A percentile compares a stretch with the other conserved stretches of the same genome.
Evolutionary conservation across 2,113 vertebrate species (phyloP).

Genomic region (Hippocampus zosterae): DNA sequence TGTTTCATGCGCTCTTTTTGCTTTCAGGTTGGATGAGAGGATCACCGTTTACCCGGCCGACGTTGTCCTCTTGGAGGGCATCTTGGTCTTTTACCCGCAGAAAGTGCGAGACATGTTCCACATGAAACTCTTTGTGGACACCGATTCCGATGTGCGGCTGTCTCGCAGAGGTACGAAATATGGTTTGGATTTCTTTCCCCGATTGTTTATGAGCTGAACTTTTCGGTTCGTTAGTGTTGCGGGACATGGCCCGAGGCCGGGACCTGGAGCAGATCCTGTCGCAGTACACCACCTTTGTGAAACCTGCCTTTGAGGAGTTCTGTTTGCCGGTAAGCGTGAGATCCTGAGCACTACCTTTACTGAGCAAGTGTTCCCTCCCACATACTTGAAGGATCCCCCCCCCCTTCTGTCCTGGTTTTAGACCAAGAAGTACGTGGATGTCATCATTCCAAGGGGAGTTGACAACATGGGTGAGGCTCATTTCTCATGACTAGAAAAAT

Average conservation of each 20-base stretch:
- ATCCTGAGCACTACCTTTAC: not conserved
- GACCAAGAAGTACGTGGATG: slow-evolving; percentile 97
- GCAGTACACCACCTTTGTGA: slow-evolving; percentile 95
- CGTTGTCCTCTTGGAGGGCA: slow-evolving; percentile 92
- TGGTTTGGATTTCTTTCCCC: not conserved
- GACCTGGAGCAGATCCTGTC: slow-evolving; percentile 95
- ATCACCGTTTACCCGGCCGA: slow-evolving; percentile 88
- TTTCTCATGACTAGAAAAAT: not conserved
- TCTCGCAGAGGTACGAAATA: slow-evolving; percentile 82
- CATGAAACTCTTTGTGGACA: slow-evolving; percentile 96
- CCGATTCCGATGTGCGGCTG: slow-evolving; percentile 89
- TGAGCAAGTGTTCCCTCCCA: too few species aligned
- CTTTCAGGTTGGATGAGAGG: slow-evolving; percentile 77
- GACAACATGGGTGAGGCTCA: slow-evolving; percentile 92
- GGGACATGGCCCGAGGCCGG: slow-evolving; percentile 89
- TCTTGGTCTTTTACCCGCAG: slow-evolving; percentile 92
- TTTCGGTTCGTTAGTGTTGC: slow-evolving; percentile 50
- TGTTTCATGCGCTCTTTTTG: not conserved
- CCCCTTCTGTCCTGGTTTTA: slow-evolving; percentile 51
- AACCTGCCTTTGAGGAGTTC: slow-evolving; percentile 97
- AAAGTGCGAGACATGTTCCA: slow-evolving; percentile 96
- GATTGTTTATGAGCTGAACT: not conserved
- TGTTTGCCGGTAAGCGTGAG: slow-evolving; percentile 81
- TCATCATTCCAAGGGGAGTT: slow-evolving; percentile 94
- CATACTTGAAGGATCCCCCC: too few species aligned